Evolutionary conservation across 1,140 invertebrate genomes (phyloP).

Genomic region (Gryllus bimaculatus): DNA sequence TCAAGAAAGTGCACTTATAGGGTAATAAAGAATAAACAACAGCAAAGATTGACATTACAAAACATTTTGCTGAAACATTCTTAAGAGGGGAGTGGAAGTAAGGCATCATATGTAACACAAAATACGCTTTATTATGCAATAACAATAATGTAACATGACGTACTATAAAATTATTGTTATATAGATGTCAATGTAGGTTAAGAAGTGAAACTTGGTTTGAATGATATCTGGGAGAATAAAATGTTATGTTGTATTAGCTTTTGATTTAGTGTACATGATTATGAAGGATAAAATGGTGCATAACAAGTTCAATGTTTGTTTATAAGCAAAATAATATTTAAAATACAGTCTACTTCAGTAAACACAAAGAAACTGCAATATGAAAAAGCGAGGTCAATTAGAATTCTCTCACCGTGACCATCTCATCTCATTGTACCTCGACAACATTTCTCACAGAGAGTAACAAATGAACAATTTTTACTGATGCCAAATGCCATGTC

Average conservation of each 20-base stretch:
- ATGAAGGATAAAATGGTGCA: not conserved
- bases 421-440: constrained; percentile 1
- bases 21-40: not conserved
- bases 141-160: not conserved
- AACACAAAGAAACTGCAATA: not conserved
- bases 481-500: not conserved
- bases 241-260: no score
- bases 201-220: not conserved
- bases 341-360: not conserved
- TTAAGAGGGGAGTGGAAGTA: not conserved
- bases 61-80: not conserved
- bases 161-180: constrained; percentile 1
- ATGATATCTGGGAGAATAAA: not conserved
- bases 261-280: no score
- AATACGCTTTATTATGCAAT: constrained; percentile 1
- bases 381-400: not conserved
- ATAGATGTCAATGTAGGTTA: not conserved
- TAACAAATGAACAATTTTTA: not conserved
- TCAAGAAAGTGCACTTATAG: constrained; percentile 1
- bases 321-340: not conserved
- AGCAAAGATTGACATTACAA: not conserved
- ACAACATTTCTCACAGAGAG: not conserved
- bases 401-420: not conserved
- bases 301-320: constrained; percentile 2
- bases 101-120: not conserved